phyloP scores from a whole-genome alignment of 2,113 vertebrate genomes.

The Azemiops feae region DNA sequence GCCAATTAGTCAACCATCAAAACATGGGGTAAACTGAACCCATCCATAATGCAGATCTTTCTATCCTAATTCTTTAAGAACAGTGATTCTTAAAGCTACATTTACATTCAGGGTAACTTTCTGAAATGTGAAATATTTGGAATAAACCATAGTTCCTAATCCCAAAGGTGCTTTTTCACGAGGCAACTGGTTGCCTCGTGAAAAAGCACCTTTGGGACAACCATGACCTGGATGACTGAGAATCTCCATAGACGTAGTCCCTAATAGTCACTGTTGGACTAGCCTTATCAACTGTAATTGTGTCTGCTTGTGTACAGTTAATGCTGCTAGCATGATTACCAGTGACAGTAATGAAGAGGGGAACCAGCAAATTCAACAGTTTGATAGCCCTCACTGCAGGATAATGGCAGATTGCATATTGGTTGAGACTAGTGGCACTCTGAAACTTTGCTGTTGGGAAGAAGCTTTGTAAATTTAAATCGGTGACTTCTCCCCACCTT shows the following conservation, averaged over 20 bases:
- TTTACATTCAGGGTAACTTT: not conserved
- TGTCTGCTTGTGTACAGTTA: not conserved
- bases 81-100: too few species aligned
- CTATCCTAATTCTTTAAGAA: too few species aligned
- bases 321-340: not conserved
- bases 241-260: not conserved
- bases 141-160: not conserved
- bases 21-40: too few species aligned
- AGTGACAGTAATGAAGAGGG: conserved; percentile 7
- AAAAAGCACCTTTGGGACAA: too few species aligned
- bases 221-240: too few species aligned
- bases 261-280: not conserved
- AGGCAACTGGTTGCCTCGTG: too few species aligned
- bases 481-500: not conserved
- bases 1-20: too few species aligned
- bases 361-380: not conserved
- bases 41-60: too few species aligned
- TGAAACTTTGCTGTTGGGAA: not conserved
- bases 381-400: not conserved
- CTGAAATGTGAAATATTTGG: not conserved
- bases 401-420: not conserved
- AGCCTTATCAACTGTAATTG: not conserved
- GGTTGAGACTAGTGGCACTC: conserved; percentile 20
- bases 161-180: too few species aligned
- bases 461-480: not conserved